Evolutionary conservation across 2,888 invertebrate genomes (phyloP).

Genomic region (Trichacis sp.): DNA sequence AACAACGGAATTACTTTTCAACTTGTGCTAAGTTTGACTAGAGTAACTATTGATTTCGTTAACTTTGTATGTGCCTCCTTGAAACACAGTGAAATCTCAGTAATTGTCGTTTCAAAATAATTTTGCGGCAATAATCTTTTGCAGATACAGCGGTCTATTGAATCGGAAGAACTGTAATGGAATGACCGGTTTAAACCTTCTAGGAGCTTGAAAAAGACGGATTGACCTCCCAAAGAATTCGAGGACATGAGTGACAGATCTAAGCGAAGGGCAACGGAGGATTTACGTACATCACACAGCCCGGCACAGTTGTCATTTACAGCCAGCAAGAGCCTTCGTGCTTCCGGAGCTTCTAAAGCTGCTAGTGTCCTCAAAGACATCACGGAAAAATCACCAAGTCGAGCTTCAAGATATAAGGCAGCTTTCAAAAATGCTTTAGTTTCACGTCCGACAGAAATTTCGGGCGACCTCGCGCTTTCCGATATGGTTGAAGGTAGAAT

Average conservation of each 20-base stretch:
- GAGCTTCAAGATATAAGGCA: too few species aligned
- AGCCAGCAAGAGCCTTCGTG: not conserved
- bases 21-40: too few species aligned
- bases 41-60: too few species aligned
- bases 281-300: not conserved
- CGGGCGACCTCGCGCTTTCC: too few species aligned
- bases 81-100: too few species aligned
- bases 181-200: not conserved
- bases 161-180: not conserved
- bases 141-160: not conserved
- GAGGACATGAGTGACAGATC: not conserved
- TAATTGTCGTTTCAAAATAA: too few species aligned
- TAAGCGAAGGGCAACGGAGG: not conserved
- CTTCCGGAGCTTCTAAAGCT: constrained; percentile 16
- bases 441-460: too few species aligned
- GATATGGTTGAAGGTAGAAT: too few species aligned
- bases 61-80: too few species aligned
- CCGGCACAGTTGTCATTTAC: not conserved
- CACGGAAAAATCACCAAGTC: not conserved
- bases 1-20: too few species aligned
- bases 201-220: not conserved
- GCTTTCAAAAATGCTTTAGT: too few species aligned
- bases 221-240: constrained; percentile 7
- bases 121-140: too few species aligned
- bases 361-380: constrained; percentile 17